Base-by-base conservation (phyloP, 1,140 invertebrate species). In the Ylistrum balloti region DNA sequence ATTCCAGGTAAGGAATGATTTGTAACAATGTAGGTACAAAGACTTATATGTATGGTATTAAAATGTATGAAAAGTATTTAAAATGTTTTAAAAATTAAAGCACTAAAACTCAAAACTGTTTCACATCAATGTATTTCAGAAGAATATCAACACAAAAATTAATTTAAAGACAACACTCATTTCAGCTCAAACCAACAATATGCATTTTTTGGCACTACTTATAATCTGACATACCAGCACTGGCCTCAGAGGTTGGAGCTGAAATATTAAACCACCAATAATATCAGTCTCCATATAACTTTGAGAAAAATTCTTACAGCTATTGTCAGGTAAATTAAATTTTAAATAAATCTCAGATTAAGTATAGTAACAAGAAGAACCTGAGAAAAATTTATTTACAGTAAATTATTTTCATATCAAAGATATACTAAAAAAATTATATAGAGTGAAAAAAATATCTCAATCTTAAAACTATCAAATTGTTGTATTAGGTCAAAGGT, bases 161-260 rank as follows among this genome's bases (percentile, higher is more conserved):
- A n/a, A n/a, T 74, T 28, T n/a, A 74, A 74, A 74, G 56, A 74
- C 56, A 74, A 74, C 56, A 74, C 56, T 28, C n/a, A 74, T 74
- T 74, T 74, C 56, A 15, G 3, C n/a, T 74, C 56, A 74, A 74
- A 56, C 45, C 22, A 74, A n/a, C 56, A 74, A 17, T 74, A 7
- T 28, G 22, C n/a, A 28, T 28, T 3, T 2, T 17, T 56, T 17
- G 3, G 56, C 28, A n/a, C 56, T 7, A 1, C 17, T 7, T 7
- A 74, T 3, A 74, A 0, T 74, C 22, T 74, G n/a, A 74, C 56
- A 9, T 74, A 74, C 56, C 56, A 74, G 56, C n/a, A 74, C 56
- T 74, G 56, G 56, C 56, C n/a, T 74, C 56, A 28, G 56, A 74
- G 0, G 56, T 74, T 28, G 56, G 56, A n/a, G 56, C 56, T 74